These are phyloP conservation scores for Masticophis lateralis DNA, from an alignment of 2,797 vertebrate genomes.

Conservation along the genomic window DNA sequence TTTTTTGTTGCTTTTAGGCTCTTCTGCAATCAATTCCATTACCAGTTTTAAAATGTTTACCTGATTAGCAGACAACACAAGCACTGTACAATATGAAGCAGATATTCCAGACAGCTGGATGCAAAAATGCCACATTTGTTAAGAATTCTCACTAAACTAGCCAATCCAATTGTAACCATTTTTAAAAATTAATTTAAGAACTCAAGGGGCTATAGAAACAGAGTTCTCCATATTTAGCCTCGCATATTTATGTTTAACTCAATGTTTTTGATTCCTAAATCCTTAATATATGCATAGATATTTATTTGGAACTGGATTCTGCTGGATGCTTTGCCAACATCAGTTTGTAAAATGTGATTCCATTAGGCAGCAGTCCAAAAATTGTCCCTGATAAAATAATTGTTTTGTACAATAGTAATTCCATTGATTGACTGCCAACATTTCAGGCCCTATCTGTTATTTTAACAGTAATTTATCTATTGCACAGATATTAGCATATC, in stretches of 20 bases:
- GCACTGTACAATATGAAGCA: neutral
- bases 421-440: neutral
- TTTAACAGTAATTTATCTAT: neutral
- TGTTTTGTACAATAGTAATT: neutral
- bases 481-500: neutral
- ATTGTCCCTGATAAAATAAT: neutral
- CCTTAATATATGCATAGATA: neutral
- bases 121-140: neutral
- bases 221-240: neutral
- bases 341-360: conserved; percentile 2
- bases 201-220: neutral
- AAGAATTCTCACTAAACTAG: neutral
- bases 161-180: neutral
- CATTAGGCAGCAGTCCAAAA: neutral
- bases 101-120: neutral
- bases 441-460: neutral
- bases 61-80: neutral
- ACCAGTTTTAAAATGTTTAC: neutral
- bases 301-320: conserved; percentile 5
- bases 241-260: neutral
- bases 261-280: neutral
- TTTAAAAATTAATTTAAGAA: neutral
- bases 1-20: neutral
- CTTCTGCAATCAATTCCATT: neutral
- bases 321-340: neutral